Percentiles rank a stretch among this genome's conserved stretches.
These are phyloP conservation scores for Teleiodes luculella DNA, from an alignment of 2,888 invertebrate genomes.

Conservation along the genomic window DNA sequence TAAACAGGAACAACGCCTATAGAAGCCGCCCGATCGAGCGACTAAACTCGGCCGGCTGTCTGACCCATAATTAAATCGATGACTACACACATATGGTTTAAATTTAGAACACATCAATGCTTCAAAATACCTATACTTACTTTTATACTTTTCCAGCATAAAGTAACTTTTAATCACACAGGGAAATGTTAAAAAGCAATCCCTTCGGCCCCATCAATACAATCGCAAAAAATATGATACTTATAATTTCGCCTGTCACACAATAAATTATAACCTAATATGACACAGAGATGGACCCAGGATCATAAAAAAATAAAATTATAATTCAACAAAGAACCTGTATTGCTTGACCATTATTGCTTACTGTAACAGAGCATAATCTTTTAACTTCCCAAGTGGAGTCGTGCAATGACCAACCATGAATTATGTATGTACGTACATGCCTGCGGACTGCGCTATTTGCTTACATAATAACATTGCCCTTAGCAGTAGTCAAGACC, in stretches of 20 bases:
- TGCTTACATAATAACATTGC: conserved; percentile 64
- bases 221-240: no score
- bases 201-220: no score
- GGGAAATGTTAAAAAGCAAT: no score
- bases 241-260: no score
- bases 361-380: conserved; percentile 25
- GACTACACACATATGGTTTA: no score
- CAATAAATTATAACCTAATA: no score
- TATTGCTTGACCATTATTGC: neutral
- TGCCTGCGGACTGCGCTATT: conserved; percentile 51
- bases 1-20: conserved; percentile 50
- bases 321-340: neutral
- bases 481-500: conserved; percentile 47
- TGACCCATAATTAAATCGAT: no score
- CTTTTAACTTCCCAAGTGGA: conserved; percentile 33
- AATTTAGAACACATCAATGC: neutral
- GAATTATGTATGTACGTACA: conserved; percentile 62
- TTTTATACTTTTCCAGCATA: neutral
- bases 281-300: no score
- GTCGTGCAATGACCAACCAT: conserved; percentile 56
- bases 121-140: neutral
- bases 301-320: no score
- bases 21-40: no score
- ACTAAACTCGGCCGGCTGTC: no score
- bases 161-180: no score